Base-by-base conservation (phyloP, 2,113 vertebrate species). In the Gavia stellata region DNA sequence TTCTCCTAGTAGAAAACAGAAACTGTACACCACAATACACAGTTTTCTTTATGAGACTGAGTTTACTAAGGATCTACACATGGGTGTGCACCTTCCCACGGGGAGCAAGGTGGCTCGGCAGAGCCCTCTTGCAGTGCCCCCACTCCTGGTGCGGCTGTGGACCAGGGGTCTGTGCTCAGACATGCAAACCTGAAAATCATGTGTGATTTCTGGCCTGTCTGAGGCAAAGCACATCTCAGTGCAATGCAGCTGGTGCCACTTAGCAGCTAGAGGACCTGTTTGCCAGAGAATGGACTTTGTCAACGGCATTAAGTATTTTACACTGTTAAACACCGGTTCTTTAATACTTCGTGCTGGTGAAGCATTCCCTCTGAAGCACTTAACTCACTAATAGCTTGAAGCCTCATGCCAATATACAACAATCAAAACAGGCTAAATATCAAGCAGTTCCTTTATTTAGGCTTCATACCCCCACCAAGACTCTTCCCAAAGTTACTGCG, bases 21-120 rank as follows among this genome's bases (percentile, higher is more conserved):
- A 87, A 72, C 17, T 24, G 5, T 45, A 17, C 24, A 42, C 9
- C 10, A 24, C 7, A 49, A 23, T 3, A 7, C 21, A 70, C 6
- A 14, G 9, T 5, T 65, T 44, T 52, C 59, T 31, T 49, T 18
- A 16, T 2, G 7, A 83, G 21, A 7, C 7, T 21, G 28, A 17
- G 13, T 16, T 40, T 40, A 14, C n/a, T 23, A 18, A 62, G 33
- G 40, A 44, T 18, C 44, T 44, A 14, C 52, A 36, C 14, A 2
- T 1, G 9, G 24, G 2, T 10, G 7, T n/a, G 9, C 24, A 20
- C 5, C 28, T 71, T 50, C 33, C 33, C 38, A 21, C 0, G 0
- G 50, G 44, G 29, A 53, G 21, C 12, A 9, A 34, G 9, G 67
- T 28, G 20, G 17, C 13, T 74, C 72, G 23, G 28, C 25, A 58